phyloP scores from a whole-genome alignment of 2,888 invertebrate species.

The Trissonchulus latispiculum region DNA sequence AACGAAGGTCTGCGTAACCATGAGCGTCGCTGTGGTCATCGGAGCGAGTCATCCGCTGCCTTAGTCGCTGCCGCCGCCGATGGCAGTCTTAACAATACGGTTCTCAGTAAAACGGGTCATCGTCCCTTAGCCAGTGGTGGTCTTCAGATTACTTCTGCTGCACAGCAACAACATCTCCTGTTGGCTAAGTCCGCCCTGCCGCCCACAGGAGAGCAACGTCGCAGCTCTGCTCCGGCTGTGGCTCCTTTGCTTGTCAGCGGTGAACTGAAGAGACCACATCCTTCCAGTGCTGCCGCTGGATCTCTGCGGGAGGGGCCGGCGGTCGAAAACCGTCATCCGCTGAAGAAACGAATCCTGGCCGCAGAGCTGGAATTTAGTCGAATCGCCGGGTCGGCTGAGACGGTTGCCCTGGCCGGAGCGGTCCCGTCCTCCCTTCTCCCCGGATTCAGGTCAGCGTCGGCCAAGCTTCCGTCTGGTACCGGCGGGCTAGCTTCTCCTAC shows the following conservation, averaged over 20 bases:
- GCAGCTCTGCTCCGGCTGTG: neutral
- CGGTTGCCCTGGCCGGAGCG: too few relatives aligned
- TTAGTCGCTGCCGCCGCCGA: too few relatives aligned
- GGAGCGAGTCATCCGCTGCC: neutral
- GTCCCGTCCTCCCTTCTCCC: too few relatives aligned
- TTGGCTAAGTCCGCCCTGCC: neutral
- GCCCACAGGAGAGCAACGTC: neutral
- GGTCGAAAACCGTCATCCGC: neutral
- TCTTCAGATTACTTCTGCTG: neutral
- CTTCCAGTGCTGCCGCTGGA: neutral
- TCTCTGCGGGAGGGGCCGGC: neutral
- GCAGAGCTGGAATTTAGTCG: neutral
- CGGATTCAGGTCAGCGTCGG: neutral
- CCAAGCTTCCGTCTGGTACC: neutral
- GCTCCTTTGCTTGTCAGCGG: neutral
- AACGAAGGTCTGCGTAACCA: conserved; percentile 71
- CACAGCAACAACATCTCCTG: too few relatives aligned
- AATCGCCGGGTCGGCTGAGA: neutral
- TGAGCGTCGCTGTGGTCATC: conserved; percentile 65
- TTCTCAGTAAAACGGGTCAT: neutral
- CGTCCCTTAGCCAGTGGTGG: neutral
- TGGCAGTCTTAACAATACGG: neutral
- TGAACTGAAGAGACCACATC: neutral
- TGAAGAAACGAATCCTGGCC: conserved; percentile 13
- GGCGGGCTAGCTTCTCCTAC: neutral